Evolutionary conservation across 2,888 invertebrate genomes (phyloP), one percentile per base, ranked within the genome.

Genomic region (Agonopterix subpropinquella): DNA sequence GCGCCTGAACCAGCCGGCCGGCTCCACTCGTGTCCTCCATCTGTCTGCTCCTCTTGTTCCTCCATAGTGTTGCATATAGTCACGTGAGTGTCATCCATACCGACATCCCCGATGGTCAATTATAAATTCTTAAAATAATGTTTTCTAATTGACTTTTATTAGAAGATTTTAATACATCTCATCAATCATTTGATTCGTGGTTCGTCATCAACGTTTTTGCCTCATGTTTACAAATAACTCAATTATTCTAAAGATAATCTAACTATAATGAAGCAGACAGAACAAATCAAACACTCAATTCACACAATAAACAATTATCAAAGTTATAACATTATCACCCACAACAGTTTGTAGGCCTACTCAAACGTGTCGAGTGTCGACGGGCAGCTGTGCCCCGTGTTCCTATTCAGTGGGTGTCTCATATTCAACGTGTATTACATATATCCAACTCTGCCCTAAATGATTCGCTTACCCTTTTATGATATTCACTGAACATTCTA

Each of bases 1-100:
- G 73, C 74, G 73, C 69, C 64, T 69, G 62, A 61, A 70, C 62
- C 62, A 64, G 63, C 64, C 74, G 73, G 70, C 70, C 69, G 77
- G 65, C 64, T 67, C 44, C 61, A 61, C 69, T 61, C 69, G 63
- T 56, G 57, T 54, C 48, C 44, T 9, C 46, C 11, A 11, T 36
- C 46, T 13, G 39, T 18, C 42, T 43, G 41, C 43, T 45, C 39
- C 37, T 13, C 44, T 28, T 39, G 10, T 39, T 39, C n/a, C n/a
- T 39, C 9, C 39, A 9, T n/a, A 9, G 39, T 39, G 39, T n/a
- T 39, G 39, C n/a, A 3, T 39, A 39, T 39, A 39, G 39, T 39
- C 9, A 9, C n/a, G 39, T 39, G 39, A 39, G 39, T 39, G 39
- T 39, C 39, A n/a, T 39, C 9, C 39, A 39, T 39, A 5, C 28